Evolutionary conservation across 1,140 invertebrate genomes (phyloP), one percentile per base, ranked within the genome.

Genomic region (Wasmannia auropunctata): DNA sequence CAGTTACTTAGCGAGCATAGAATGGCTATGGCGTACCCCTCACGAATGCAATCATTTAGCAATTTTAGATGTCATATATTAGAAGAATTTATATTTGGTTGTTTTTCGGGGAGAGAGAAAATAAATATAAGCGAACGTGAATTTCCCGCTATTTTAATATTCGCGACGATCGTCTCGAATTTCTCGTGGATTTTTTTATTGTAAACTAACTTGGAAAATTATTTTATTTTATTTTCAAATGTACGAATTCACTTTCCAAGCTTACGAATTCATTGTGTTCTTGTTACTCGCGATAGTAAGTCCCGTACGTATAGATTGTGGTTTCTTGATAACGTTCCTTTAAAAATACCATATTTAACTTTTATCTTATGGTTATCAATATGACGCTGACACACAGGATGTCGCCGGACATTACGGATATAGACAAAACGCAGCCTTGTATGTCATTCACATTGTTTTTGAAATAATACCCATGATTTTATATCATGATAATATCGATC

Each of bases 321-420:
- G n/a, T 54, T 54, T 54, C 8, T 25, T n/a, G 86, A 89, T 81
- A 87, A 75, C 11, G 3, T 58, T 6, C 34, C n/a, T 58, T 7
- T 19, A 19, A 88, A 75, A 46, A 51, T 51, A 14, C 11, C 49
- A 74, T 49, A 37, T 76, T 89, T 86, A 22, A 58, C 25, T 65
- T 16, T 88, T 88, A 86, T 88, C 85, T 84, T 3, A 0, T 6
- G n/a, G 46, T 88, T 86, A 86, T 89, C 84, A 54, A 25, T 25
- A 40, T 14, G n/a, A n/a, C n/a, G 1, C 16, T n/a, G 2, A 3
- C 28, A 43, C 67, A 25, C n/a, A 37, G 16, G 31, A 8, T 19
- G 5, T 75, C 67, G 51, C 2, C 34, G 28, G 28, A 11, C 37
- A 74, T 87, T 11, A 51, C 28, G 4, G 43, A 56, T 46, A 19